phyloP scores from a whole-genome alignment of 2,888 invertebrate genomes.

The Pandemis corylana region DNA sequence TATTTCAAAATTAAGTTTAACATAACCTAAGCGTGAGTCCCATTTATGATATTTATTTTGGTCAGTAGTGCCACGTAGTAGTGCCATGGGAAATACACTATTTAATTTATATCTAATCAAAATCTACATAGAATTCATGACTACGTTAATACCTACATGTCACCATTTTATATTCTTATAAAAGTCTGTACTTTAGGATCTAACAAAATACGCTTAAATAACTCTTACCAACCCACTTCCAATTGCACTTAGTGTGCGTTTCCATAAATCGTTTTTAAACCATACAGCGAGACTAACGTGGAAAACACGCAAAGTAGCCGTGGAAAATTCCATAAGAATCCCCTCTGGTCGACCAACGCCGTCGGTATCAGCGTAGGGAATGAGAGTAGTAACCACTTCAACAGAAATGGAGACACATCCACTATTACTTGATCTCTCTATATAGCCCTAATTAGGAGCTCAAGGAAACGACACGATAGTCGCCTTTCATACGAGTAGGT shows the following conservation, averaged over 20 bases:
- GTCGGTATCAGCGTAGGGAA: constrained; percentile 60
- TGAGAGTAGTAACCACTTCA: constrained; percentile 41
- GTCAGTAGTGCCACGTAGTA: too few relatives aligned
- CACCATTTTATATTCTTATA: not conserved
- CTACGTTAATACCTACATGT: too few relatives aligned
- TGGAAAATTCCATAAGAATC: constrained; percentile 53
- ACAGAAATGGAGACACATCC: constrained; percentile 11
- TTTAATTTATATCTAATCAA: too few relatives aligned
- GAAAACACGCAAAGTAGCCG: constrained; percentile 57
- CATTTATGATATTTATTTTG: too few relatives aligned
- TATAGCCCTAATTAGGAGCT: not conserved
- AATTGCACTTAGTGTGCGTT: constrained; percentile 17
- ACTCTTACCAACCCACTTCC: constrained; percentile 13
- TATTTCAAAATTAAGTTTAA: too few relatives aligned
- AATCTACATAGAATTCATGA: too few relatives aligned
- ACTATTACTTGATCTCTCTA: constrained; percentile 16
- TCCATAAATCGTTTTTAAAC: constrained; percentile 31
- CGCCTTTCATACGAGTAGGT: not conserved
- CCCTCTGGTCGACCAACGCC: constrained; percentile 54
- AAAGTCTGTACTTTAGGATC: not conserved
- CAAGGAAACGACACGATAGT: not conserved
- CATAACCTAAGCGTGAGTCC: too few relatives aligned
- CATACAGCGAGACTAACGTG: constrained; percentile 43
- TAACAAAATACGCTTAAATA: constrained; percentile 12
- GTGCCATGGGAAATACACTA: too few relatives aligned